Evolutionary conservation across 2,797 vertebrate species (phyloP).

Genomic region (Ciconia nigra): DNA sequence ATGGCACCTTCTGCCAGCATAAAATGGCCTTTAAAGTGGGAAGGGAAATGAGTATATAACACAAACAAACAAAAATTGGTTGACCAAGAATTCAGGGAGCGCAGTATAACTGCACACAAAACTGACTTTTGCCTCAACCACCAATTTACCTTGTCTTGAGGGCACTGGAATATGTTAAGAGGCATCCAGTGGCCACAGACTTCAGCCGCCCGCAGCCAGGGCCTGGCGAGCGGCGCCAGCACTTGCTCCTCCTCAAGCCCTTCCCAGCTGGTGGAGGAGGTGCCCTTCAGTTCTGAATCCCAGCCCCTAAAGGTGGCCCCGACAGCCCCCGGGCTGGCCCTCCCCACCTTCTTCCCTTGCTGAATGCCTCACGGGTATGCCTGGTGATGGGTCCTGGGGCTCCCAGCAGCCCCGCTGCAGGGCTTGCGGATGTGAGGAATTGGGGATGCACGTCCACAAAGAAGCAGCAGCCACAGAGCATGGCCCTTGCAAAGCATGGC

Average conservation of each 20-base stretch:
- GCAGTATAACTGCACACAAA: conserved; percentile 42
- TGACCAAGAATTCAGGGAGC: conserved; percentile 57
- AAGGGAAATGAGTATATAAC: conserved; percentile 30
- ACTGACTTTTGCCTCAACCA: conserved; percentile 59
- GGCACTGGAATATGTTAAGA: conserved; percentile 68
- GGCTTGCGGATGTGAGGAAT: accelerated
- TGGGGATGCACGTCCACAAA: neutral
- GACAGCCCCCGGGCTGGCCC: neutral
- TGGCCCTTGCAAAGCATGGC: neutral
- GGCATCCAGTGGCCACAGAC: conserved; percentile 57
- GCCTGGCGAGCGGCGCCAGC: neutral
- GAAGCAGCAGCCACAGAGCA: neutral
- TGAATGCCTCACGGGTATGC: accelerated
- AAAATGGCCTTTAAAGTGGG: conserved; percentile 56
- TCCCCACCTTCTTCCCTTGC: neutral
- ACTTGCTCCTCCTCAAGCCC: neutral
- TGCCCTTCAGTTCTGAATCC: neutral
- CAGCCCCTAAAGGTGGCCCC: neutral
- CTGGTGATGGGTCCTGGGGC: neutral
- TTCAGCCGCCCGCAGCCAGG: neutral
- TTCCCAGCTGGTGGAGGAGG: neutral
- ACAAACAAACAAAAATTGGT: conserved; percentile 65
- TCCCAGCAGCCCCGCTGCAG: neutral
- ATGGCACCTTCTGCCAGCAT: neutral
- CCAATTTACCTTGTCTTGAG: conserved; percentile 72